Percentiles rank a stretch among this genome's conserved stretches.
Evolutionary conservation across 2,797 vertebrate genomes (phyloP).

Genomic region (Molossus molossus): DNA sequence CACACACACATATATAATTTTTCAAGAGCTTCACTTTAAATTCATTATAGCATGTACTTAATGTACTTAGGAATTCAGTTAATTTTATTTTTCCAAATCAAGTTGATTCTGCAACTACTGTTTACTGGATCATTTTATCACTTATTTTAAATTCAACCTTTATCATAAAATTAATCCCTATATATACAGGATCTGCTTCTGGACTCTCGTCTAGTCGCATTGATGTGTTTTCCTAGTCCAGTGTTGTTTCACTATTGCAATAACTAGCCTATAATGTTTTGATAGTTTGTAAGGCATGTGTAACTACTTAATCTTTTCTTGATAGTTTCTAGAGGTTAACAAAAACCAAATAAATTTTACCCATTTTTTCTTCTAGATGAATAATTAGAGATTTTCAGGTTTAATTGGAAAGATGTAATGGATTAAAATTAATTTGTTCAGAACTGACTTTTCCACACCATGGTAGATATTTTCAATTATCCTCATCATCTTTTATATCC

Average conservation of each 20-base stretch:
- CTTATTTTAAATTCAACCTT: constrained; percentile 44
- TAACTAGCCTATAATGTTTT: constrained; percentile 40
- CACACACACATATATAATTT: background rate
- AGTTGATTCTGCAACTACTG: background rate
- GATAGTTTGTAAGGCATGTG: background rate
- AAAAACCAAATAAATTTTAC: constrained; percentile 22
- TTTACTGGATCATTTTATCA: background rate
- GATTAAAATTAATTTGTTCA: constrained; percentile 23
- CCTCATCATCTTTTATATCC: background rate
- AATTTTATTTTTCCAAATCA: constrained; percentile 57
- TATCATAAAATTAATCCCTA: background rate
- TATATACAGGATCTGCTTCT: background rate
- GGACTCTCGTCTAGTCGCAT: background rate
- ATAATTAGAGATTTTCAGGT: constrained; percentile 42
- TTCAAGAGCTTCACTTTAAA: constrained; percentile 49
- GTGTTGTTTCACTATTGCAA: background rate
- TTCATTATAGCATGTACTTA: background rate
- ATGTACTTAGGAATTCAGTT: background rate
- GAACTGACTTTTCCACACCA: constrained; percentile 15
- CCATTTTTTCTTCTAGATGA: constrained; percentile 51
- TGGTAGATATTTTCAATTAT: background rate
- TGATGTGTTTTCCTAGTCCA: background rate
- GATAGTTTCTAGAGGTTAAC: constrained; percentile 35
- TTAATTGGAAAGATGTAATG: background rate
- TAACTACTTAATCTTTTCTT: constrained; percentile 31